Conservation (phyloP, 2,113 vertebrate genomes). For the Phyllostomus discolor region DNA sequence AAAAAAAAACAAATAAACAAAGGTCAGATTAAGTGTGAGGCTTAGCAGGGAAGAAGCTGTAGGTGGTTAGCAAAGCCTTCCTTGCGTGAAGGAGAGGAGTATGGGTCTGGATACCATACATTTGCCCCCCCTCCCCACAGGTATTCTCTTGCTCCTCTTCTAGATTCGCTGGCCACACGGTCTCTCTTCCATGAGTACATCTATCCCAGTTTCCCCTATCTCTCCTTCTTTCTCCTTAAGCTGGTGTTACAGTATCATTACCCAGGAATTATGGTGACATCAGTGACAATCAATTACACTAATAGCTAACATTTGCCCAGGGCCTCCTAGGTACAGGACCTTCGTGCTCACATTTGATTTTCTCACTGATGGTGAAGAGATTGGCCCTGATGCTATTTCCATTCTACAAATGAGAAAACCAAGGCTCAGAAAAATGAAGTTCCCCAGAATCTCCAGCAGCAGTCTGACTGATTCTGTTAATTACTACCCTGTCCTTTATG, state of each 20-base stretch:
- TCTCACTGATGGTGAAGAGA: background rate
- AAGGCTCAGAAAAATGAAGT: background rate
- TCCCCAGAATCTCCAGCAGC: background rate
- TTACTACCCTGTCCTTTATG: background rate
- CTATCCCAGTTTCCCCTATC: background rate
- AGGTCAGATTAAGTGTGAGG: background rate
- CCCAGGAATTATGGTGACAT: background rate
- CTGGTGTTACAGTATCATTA: background rate
- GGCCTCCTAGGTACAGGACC: background rate
- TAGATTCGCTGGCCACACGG: background rate
- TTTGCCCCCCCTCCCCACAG: rapidly evolving
- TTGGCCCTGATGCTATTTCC: background rate
- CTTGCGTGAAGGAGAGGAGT: background rate
- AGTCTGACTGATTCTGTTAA: background rate
- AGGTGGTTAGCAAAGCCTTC: background rate
- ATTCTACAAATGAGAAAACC: background rate
- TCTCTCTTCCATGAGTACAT: background rate
- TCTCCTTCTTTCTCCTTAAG: background rate
- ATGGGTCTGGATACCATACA: background rate
- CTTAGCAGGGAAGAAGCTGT: background rate
- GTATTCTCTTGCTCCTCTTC: background rate
- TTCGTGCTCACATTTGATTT: background rate
- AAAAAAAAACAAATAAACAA: background rate
- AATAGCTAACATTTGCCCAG: background rate
- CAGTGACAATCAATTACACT: background rate